phyloP scores from a whole-genome alignment of 2,797 vertebrate species.

The Helarctos malayanus region DNA sequence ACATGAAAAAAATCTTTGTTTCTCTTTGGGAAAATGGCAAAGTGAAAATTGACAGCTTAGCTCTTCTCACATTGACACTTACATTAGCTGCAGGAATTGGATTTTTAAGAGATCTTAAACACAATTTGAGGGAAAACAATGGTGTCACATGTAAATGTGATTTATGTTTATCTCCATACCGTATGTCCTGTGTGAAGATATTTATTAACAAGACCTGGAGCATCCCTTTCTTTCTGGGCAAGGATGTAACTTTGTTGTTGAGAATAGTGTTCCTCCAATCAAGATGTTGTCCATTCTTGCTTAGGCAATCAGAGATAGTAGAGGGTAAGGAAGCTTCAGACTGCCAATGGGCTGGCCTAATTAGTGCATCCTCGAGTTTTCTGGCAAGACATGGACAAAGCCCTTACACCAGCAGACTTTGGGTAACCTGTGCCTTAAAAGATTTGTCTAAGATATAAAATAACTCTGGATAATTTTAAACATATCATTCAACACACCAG shows the following conservation, averaged over 20 bases:
- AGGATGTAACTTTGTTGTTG: neutral
- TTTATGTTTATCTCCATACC: slow-evolving; percentile 22
- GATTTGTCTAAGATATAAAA: slow-evolving; percentile 47
- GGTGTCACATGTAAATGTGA: neutral
- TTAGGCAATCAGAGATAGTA: neutral
- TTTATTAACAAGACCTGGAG: neutral
- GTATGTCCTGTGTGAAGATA: neutral
- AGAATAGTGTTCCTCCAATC: neutral
- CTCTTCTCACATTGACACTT: slow-evolving; percentile 54
- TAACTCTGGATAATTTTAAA: slow-evolving; percentile 52
- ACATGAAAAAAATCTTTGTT: slow-evolving; percentile 64
- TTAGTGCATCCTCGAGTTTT: neutral
- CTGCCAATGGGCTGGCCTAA: neutral
- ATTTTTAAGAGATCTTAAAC: slow-evolving; percentile 52
- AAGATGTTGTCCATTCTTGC: neutral
- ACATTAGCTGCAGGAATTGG: neutral
- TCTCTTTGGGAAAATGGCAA: slow-evolving; percentile 61
- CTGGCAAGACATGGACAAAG: neutral
- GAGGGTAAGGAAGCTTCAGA: neutral
- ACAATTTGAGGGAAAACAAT: slow-evolving; percentile 3
- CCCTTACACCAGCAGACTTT: neutral
- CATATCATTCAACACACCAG: neutral
- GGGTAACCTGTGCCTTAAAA: neutral
- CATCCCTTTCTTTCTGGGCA: neutral
- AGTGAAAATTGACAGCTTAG: slow-evolving; percentile 62